Evolutionary conservation across 2,113 vertebrate species (phyloP).

Genomic region (Nyctibius bracteatus): DNA sequence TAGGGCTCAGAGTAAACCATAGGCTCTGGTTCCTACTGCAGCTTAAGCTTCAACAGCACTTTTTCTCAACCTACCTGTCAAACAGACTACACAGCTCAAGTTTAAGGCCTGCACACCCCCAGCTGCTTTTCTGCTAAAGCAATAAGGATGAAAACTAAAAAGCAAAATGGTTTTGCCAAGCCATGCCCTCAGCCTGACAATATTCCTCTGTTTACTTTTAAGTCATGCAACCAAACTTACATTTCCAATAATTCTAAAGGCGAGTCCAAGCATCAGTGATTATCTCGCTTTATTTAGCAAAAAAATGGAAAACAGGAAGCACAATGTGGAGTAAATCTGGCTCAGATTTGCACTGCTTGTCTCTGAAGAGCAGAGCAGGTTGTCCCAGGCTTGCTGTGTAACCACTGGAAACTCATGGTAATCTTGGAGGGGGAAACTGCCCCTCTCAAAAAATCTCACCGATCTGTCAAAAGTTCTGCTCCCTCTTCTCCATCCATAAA

Average conservation of each 20-base stretch:
- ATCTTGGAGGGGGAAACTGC: neutral
- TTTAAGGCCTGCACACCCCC: neutral
- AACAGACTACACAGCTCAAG: neutral
- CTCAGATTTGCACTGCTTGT: neutral
- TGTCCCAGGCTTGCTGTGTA: neutral
- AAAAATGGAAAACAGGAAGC: rapidly evolving
- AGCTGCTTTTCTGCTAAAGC: neutral
- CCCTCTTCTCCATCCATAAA: neutral
- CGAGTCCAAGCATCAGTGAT: neutral
- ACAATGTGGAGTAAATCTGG: neutral
- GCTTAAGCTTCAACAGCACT: neutral
- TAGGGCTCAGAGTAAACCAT: neutral
- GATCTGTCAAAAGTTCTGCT: neutral
- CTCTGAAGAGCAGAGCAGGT: neutral
- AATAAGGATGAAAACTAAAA: neutral
- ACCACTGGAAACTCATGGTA: neutral
- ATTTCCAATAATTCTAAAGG: neutral
- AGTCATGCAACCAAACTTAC: neutral
- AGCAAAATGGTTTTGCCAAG: neutral
- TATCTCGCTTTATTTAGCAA: neutral
- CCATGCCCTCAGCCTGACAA: neutral
- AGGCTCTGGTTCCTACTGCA: neutral
- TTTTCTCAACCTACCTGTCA: neutral
- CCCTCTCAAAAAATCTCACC: neutral
- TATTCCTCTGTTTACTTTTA: neutral